These are phyloP conservation scores for Vanessa atalanta DNA, from an alignment of 1,140 invertebrate species.

Conservation along the genomic window DNA sequence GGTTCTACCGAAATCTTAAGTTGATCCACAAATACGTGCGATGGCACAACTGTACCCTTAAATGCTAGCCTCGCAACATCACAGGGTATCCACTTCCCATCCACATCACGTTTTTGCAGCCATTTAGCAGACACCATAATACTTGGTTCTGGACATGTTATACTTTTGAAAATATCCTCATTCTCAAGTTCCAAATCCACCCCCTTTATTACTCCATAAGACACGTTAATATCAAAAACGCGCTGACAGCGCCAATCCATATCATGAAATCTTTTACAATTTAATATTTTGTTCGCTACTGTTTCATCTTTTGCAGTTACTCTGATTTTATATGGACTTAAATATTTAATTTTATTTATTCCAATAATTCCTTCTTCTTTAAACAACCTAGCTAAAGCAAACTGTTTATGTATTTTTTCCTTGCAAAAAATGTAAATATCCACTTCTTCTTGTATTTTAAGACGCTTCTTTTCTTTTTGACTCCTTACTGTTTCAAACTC, in stretches of 20 bases:
- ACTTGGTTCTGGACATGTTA: too few species aligned
- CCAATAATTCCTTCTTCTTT: neutral
- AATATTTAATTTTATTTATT: slow-evolving; percentile 1
- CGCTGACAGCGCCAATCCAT: neutral
- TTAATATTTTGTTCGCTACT: neutral
- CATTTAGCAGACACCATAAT: too few species aligned
- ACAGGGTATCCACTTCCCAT: too few species aligned
- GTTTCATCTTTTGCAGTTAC: neutral
- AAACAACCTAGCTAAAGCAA: neutral
- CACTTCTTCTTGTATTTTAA: neutral
- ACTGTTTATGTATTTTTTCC: neutral
- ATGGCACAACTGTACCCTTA: too few species aligned
- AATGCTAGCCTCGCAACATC: too few species aligned
- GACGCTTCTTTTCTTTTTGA: neutral
- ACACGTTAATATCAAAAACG: neutral
- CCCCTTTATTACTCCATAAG: neutral
- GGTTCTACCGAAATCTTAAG: too few species aligned
- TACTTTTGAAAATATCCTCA: too few species aligned
- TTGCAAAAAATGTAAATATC: slow-evolving; percentile 1
- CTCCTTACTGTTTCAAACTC: neutral
- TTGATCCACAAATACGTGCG: too few species aligned
- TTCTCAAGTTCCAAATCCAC: too few species aligned
- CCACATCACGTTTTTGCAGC: too few species aligned
- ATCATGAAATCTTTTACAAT: neutral
- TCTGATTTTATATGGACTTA: neutral